phyloP scores from a whole-genome alignment of 1,140 invertebrate genomes.

The Nilaparvata lugens region DNA sequence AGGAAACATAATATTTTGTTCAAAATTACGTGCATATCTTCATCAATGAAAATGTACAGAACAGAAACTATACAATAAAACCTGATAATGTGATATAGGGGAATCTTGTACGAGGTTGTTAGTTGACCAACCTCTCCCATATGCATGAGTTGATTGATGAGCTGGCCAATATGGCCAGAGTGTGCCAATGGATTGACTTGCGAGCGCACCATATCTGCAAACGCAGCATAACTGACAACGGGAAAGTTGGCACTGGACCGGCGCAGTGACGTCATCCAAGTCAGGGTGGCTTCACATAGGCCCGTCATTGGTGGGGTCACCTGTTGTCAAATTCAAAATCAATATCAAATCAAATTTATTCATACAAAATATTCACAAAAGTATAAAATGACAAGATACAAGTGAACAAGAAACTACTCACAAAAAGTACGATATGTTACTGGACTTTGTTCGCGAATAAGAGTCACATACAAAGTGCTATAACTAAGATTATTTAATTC shows the following conservation, averaged over 20 bases:
- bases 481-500: too few relatives aligned
- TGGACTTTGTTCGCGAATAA: too few relatives aligned
- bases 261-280: conserved; percentile 44
- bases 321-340: conserved; percentile 29
- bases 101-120: too few relatives aligned
- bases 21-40: too few relatives aligned
- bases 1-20: too few relatives aligned
- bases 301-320: conserved; percentile 48
- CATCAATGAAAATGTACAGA: too few relatives aligned
- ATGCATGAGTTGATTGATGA: conserved; percentile 57
- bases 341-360: conserved; percentile 21
- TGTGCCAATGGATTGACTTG: conserved; percentile 60
- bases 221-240: conserved; percentile 55
- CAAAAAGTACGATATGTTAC: too few relatives aligned
- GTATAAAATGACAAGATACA: too few relatives aligned
- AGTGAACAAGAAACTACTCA: too few relatives aligned
- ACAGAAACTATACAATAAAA: too few relatives aligned
- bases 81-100: too few relatives aligned
- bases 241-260: conserved; percentile 48
- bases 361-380: conserved; percentile 23
- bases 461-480: too few relatives aligned
- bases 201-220: conserved; percentile 48
- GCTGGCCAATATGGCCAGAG: conserved; percentile 53
- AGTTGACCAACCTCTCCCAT: conserved; percentile 55
- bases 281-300: conserved; percentile 49